These are phyloP conservation scores for Indri indri DNA, from an alignment of 2,113 vertebrate genomes.

Conservation along the genomic window DNA sequence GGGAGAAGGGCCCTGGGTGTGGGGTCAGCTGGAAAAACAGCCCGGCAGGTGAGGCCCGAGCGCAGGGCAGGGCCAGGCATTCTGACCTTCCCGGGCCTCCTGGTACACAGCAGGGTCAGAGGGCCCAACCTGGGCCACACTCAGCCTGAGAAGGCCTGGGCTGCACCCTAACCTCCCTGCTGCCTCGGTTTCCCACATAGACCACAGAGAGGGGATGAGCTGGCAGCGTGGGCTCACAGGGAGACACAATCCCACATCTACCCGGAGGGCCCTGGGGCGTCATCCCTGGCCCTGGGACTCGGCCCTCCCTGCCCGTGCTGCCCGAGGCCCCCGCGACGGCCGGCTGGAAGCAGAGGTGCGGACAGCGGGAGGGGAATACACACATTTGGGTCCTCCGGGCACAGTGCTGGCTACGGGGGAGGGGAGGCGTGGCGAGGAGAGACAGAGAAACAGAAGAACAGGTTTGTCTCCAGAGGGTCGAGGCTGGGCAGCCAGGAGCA, in stretches of 20 bases:
- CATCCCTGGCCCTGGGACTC: background rate
- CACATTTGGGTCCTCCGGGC: slow-evolving; percentile 89
- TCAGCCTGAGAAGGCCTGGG: background rate
- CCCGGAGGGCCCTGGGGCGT: background rate
- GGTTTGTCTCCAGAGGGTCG: slow-evolving; percentile 74
- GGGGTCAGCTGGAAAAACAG: background rate
- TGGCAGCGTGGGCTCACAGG: background rate
- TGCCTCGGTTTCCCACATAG: background rate
- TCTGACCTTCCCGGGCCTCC: background rate
- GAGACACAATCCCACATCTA: background rate
- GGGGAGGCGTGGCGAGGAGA: slow-evolving; percentile 71
- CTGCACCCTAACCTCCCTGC: background rate
- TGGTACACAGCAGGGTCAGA: background rate
- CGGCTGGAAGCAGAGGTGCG: slow-evolving; percentile 74
- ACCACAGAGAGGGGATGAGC: background rate
- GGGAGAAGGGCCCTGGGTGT: background rate
- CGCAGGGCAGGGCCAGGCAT: background rate
- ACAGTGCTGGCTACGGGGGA: slow-evolving; percentile 85
- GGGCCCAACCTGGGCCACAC: background rate
- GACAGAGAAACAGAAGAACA: slow-evolving; percentile 85
- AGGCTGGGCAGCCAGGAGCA: background rate
- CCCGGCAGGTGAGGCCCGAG: background rate
- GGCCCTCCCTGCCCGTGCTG: slow-evolving; percentile 65
- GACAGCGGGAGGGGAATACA: slow-evolving; percentile 85
- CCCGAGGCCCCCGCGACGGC: slow-evolving; percentile 50